Percentiles rank a stretch among this genome's conserved stretches.
Evolutionary conservation across 1,140 invertebrate genomes (phyloP).

Genomic region (Phymorhynchus buccinoides): DNA sequence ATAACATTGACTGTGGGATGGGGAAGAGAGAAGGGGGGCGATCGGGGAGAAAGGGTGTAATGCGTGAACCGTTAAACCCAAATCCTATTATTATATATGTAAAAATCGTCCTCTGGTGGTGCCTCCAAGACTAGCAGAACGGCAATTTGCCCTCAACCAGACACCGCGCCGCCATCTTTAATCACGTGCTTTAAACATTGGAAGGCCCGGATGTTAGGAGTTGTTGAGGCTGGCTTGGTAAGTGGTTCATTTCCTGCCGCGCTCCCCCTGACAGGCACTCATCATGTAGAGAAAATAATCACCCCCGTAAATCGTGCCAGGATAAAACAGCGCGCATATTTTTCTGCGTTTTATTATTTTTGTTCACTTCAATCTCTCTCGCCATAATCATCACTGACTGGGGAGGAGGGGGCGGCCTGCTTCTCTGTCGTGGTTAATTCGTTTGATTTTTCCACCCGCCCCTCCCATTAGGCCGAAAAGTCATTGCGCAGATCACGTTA

Average conservation of each 20-base stretch:
- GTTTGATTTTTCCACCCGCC: not conserved
- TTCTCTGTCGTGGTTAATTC: not conserved
- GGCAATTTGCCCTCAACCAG: slow-evolving; percentile 10
- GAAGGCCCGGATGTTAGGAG: not conserved
- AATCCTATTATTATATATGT: no score
- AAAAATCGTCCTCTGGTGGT: slow-evolving; percentile 11
- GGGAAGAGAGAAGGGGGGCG: no score
- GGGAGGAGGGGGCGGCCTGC: not conserved
- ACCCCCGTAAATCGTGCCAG: not conserved
- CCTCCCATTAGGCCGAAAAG: not conserved
- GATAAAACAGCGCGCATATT: not conserved
- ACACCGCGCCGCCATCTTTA: slow-evolving; percentile 27
- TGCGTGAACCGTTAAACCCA: slow-evolving; percentile 21
- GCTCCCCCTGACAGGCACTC: not conserved
- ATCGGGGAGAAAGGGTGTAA: not conserved
- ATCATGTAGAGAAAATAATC: slow-evolving; percentile 4
- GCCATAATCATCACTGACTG: not conserved
- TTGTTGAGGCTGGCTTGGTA: not conserved
- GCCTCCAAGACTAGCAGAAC: not conserved
- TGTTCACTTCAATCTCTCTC: not conserved
- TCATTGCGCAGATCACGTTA: not conserved
- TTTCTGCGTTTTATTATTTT: not conserved
- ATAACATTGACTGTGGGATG: no score
- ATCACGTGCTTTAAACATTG: not conserved
- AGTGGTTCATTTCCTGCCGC: slow-evolving; percentile 8